Base-by-base conservation (phyloP, 1,140 invertebrate genomes). In the Archegozetes longisetosus region DNA sequence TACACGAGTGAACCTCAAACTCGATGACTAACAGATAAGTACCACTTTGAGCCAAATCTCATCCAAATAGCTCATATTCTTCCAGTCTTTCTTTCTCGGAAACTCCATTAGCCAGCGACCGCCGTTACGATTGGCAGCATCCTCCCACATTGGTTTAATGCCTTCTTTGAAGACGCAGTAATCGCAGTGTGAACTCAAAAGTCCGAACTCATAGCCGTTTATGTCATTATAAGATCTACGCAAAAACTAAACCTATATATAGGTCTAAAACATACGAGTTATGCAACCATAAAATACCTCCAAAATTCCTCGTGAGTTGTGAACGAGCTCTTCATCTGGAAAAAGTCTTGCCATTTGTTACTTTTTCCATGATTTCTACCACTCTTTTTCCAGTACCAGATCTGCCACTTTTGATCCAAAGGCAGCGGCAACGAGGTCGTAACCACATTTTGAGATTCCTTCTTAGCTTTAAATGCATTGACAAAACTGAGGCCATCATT, bases 81-180 rank as follows among this genome's bases (percentile, higher is more conserved):
- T 40, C 32, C 32, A 40, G 17, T 40, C 32, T 17, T 40, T 17
- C 17, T 40, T 40, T 40, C 32, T 17, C 17, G 32, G 32, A 24
- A 58, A 58, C 25, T 58, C 57, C n/a, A 58, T 50, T 24, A 55
- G 32, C 58, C 58, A 60, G 46, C 17, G 17, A 26, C 58, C 58
- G 22, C 58, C 58, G 14, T 56, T 29, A 20, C 13, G 2, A 24
- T 60, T 60, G 4, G 29, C 26, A 12, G 23, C 9, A 48, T 60
- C 58, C 40, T 60, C 58, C 58, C 58, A 60, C 22, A 24, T 55
- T 24, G 58, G 58, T 9, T 28, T 61, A 13, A 60, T 50, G 3
- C 13, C 22, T 27, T 24, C 52, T 1, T 47, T n/a, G 27, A 60
- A 60, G 1, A 60, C 26, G 1, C 27, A 60, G 24, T 60, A 60